Conservation (phyloP, 2,797 vertebrate genomes). For the Oophaga sylvatica region DNA sequence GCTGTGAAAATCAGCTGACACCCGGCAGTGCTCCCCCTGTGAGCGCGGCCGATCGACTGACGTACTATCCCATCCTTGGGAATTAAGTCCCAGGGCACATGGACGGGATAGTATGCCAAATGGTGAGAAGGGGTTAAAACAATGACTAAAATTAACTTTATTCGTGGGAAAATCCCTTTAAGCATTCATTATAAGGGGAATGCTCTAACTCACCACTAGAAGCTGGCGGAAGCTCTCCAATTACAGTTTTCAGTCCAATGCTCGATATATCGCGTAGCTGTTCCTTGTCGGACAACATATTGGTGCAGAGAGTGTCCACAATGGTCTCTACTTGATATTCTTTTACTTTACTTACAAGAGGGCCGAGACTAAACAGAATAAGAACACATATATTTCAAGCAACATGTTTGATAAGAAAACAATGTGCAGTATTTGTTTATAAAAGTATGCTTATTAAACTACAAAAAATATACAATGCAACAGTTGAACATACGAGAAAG, state of each 20-base stretch:
- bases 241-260: constrained; percentile 98
- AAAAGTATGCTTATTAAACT: too few species aligned
- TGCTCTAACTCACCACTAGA: constrained; percentile 87
- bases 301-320: constrained; percentile 98
- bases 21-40: too few species aligned
- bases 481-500: too few species aligned
- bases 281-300: constrained; percentile 99
- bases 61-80: too few species aligned
- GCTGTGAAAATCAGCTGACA: too few species aligned
- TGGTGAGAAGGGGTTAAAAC: too few species aligned
- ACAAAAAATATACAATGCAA: too few species aligned
- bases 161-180: background rate
- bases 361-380: constrained; percentile 82
- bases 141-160: too few species aligned
- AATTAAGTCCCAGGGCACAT: too few species aligned
- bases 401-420: background rate
- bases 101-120: too few species aligned
- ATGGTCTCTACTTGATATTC: constrained; percentile 99
- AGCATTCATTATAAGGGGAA: background rate
- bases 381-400: background rate
- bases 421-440: too few species aligned
- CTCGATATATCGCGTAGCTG: constrained; percentile 98
- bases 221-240: constrained; percentile 95
- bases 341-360: constrained; percentile 98
- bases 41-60: too few species aligned